Evolutionary conservation across 2,888 invertebrate species (phyloP).

Genomic region (Drosophila mulleri): DNA sequence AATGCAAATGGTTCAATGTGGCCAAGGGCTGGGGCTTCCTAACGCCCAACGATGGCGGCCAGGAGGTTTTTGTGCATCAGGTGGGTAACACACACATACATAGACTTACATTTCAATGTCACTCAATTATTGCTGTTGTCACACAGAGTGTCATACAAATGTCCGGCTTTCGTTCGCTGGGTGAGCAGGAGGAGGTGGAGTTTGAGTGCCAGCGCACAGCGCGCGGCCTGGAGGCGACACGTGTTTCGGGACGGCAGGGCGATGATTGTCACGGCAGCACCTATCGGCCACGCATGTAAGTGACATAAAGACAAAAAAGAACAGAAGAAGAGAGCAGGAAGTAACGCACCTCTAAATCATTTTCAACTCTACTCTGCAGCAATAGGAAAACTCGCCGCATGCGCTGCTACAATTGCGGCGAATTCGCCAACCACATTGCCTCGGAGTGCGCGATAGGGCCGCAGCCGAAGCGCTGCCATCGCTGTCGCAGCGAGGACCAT

Average conservation of each 20-base stretch:
- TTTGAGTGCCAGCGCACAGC: conserved; percentile 94
- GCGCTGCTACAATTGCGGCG: conserved; percentile 97
- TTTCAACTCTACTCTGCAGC: conserved; percentile 34
- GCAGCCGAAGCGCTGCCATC: conserved; percentile 95
- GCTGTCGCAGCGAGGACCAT: conserved; percentile 95
- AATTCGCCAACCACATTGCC: conserved; percentile 96
- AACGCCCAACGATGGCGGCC: conserved; percentile 94
- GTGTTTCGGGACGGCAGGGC: conserved; percentile 92
- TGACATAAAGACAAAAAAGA: neutral
- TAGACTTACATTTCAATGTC: conserved; percentile 3
- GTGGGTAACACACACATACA: conserved; percentile 85
- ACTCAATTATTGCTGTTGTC: conserved; percentile 1
- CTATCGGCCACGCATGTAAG: conserved; percentile 88
- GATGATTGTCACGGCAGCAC: conserved; percentile 93
- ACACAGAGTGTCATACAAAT: conserved; percentile 95
- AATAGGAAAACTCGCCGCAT: conserved; percentile 92
- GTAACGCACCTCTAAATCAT: neutral
- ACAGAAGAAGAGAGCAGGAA: neutral
- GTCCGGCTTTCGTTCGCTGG: conserved; percentile 93
- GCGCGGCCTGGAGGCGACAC: conserved; percentile 94
- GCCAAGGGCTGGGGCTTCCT: conserved; percentile 98
- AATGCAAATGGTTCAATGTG: conserved; percentile 98
- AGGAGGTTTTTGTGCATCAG: conserved; percentile 98
- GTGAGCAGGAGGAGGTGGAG: conserved; percentile 95
- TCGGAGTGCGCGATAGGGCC: conserved; percentile 95